These are phyloP conservation scores for Carabus problematicus DNA, from an alignment of 2,888 invertebrate genomes.

Conservation along the genomic window DNA sequence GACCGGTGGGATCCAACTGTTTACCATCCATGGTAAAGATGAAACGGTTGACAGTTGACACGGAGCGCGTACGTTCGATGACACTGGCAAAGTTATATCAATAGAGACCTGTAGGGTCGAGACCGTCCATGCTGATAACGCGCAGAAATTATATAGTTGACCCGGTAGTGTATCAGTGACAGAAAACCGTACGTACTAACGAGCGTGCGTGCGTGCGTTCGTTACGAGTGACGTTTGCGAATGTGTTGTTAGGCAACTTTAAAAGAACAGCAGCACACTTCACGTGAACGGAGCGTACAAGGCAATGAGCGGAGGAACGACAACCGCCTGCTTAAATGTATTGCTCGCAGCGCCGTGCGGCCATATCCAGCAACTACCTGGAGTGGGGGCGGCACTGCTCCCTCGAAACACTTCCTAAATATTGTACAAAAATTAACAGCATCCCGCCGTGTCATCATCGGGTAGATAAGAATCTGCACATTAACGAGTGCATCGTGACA, in stretches of 20 bases:
- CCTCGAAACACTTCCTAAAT: constrained; percentile 41
- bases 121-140: constrained; percentile 53
- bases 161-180: constrained; percentile 33
- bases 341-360: constrained; percentile 41
- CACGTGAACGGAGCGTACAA: constrained; percentile 32
- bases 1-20: constrained; percentile 44
- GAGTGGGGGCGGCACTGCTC: constrained; percentile 42
- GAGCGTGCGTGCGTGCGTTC: constrained; percentile 38
- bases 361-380: constrained; percentile 31
- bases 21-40: constrained; percentile 38
- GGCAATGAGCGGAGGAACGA: constrained; percentile 41
- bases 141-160: constrained; percentile 9
- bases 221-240: constrained; percentile 39
- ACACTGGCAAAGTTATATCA: constrained; percentile 46
- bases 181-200: constrained; percentile 15
- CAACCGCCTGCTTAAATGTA: constrained; percentile 41
- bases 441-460: constrained; percentile 19
- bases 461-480: too few relatives aligned
- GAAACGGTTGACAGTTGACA: constrained; percentile 34
- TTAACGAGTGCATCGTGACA: too few relatives aligned
- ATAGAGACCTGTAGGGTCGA: constrained; percentile 57
- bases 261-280: constrained; percentile 23
- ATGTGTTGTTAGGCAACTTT: constrained; percentile 21
- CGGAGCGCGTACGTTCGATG: constrained; percentile 24
- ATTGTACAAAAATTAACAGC: constrained; percentile 32